A percentile compares a stretch with the other conserved stretches of the same genome.
phyloP scores from a whole-genome alignment of 1,140 invertebrate species.

The Coenobita brevimanus region DNA sequence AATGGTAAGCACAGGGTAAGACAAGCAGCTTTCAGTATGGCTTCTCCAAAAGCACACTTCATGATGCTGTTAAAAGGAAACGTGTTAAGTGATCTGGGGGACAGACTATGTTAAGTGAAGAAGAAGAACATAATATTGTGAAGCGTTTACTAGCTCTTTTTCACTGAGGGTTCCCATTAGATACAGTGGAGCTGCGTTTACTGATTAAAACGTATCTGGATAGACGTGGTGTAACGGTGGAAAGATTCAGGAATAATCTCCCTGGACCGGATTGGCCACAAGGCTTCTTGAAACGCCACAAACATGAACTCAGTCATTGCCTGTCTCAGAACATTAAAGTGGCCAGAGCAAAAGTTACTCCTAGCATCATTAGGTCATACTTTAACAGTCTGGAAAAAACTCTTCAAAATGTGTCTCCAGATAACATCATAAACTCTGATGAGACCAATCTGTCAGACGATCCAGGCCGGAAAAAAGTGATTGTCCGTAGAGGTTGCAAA shows the following conservation, averaged over 20 bases:
- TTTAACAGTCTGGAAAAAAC: not conserved
- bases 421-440: too few relatives aligned
- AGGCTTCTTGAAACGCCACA: not conserved
- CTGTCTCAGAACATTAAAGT: constrained; percentile 3
- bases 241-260: not conserved
- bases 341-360: not conserved
- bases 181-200: too few relatives aligned
- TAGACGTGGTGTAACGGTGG: not conserved
- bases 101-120: not conserved
- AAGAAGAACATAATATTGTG: not conserved
- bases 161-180: not conserved
- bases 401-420: too few relatives aligned
- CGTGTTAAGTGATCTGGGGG: not conserved
- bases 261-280: not conserved
- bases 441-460: too few relatives aligned
- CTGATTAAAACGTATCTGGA: too few relatives aligned
- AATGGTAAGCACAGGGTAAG: not conserved
- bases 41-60: not conserved
- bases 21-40: not conserved
- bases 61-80: constrained; percentile 13
- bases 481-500: too few relatives aligned
- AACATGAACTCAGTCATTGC: not conserved
- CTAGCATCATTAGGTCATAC: not conserved
- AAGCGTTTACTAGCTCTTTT: not conserved
- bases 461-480: too few relatives aligned